Base-by-base conservation (phyloP, 2,797 vertebrate species). In the Oreonectes daqikongensis region DNA sequence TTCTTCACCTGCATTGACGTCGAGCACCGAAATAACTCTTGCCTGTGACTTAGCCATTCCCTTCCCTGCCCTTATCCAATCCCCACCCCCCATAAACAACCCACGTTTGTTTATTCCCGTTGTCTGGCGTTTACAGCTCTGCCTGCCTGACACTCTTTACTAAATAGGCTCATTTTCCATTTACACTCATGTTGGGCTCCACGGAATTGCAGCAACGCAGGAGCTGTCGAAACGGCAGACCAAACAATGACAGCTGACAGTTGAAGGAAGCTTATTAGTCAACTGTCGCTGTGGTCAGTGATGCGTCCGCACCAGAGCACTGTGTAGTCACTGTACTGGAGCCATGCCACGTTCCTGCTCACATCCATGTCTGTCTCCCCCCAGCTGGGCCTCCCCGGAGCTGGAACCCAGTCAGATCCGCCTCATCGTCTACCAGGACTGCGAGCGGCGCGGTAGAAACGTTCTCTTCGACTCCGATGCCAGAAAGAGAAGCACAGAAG, bases 351-450 rank as follows among this genome's bases (percentile, higher is more conserved):
- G 7, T 40, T 15, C 22, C 9, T 2, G 32, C 46, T 65, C 30
- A 66, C 14, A 14, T 28, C 55, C 59, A 35, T 61, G 17, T 61
- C 30, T 61, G 8, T 61, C 18, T 20, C 30, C 44, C 61, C n/a
- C 38, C 81, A 99, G 96, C 93, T 99, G 97, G 98, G 95, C 97
- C 77, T 91, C 95, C 82, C 94, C 96, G 42, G 96, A 98, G 89
- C 94, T 98, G 92, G 95, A 99, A 84, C 95, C 95, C 72, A 93
- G 94, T 87, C 98, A 99, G 84, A 97, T 99, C 90, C 93, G 97
- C 73, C 92, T 99, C 86, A 95, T 99, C 3, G 96, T 99, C 14
- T 99, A 99, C 84, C 97, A 99, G 92, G 98, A 99, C 92, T 99
- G 98, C 10, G 98, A 99, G 85, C 93, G 96, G 80, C 93, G 98